phyloP scores from a whole-genome alignment of 2,888 invertebrate genomes.

The Watsonalla cultraria region DNA sequence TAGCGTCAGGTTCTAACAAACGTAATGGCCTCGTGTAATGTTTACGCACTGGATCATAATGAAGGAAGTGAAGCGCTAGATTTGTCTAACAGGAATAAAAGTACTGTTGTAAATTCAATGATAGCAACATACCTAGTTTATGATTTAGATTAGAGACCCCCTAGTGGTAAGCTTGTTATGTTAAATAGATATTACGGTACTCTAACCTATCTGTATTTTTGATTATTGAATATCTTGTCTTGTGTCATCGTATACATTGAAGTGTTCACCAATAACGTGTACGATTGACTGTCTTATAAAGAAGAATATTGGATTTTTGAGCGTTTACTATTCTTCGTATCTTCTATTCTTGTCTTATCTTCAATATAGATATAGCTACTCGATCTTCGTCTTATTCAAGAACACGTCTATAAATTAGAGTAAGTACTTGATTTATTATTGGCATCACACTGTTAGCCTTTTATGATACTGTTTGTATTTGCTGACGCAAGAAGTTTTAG shows the following conservation, averaged over 20 bases:
- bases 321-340: no score
- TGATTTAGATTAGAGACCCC: not conserved
- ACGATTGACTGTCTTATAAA: no score
- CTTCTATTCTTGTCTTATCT: no score
- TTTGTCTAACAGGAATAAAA: not conserved
- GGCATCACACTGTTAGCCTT: no score
- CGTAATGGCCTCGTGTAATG: conserved; percentile 22
- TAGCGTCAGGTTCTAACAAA: conserved; percentile 37
- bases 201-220: conserved; percentile 6
- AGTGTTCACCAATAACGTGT: no score
- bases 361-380: no score
- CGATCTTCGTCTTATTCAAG: no score
- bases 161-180: not conserved
- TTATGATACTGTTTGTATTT: no score
- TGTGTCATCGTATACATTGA: no score
- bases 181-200: not conserved
- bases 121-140: not conserved
- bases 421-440: no score
- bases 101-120: not conserved
- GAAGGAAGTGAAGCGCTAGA: conserved; percentile 2
- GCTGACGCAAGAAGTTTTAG: conserved; percentile 6
- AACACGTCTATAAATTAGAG: no score
- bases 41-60: conserved; percentile 11
- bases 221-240: not conserved
- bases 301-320: no score